Base-by-base conservation (phyloP, 2,113 vertebrate genomes). In the Tetrax tetrax region DNA sequence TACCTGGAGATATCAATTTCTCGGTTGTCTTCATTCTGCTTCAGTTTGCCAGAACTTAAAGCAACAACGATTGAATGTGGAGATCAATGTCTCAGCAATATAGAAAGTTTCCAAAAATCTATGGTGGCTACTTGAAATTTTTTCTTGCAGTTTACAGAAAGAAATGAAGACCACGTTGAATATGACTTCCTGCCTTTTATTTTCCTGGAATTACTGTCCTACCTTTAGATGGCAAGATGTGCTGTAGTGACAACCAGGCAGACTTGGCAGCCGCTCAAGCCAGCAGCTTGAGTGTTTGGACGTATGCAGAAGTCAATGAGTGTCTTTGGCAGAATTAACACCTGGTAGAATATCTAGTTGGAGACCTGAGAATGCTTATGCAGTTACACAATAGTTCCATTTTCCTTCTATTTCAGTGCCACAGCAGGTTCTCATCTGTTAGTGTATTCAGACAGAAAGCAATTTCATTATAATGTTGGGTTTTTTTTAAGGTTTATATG, bases 251-350 rank as follows among this genome's bases (percentile, higher is more conserved):
- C 59, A 56, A 53, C 9, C 16, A 37, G 4, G 29, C 75, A 79
- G 56, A 54, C 6, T 5, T 15, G 24, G 6, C 45, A 64, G 37
- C 56, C 12, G 14, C 0, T 1, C 12, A n/a, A n/a, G n/a, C n/a
- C n/a, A 53, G 25, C 41, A 70, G 12, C 20, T 74, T 0, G 1
- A n/a, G 14, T 35, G 54, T 48, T 74, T 65, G 24, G n/a, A 12
- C 9, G 6, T 23, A 19, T 27, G 18, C 14, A 45, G 35, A 33
- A 29, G 14, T 63, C 48, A 64, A 64, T 9, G 19, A 5, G 2
- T 23, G n/a, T 61, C 24, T 82, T 82, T 43, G 37, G 12, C 21
- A 68, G 37, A 16, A 48, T 69, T 59, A 83, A 3, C 17, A n/a
- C 23, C 9, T 3, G 0, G 11, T 22, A 59, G 51, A 59, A 56